Percentiles rank a stretch among this genome's conserved stretches.
Conservation (phyloP, 2,113 vertebrate species). For the Blennius ocellaris region DNA sequence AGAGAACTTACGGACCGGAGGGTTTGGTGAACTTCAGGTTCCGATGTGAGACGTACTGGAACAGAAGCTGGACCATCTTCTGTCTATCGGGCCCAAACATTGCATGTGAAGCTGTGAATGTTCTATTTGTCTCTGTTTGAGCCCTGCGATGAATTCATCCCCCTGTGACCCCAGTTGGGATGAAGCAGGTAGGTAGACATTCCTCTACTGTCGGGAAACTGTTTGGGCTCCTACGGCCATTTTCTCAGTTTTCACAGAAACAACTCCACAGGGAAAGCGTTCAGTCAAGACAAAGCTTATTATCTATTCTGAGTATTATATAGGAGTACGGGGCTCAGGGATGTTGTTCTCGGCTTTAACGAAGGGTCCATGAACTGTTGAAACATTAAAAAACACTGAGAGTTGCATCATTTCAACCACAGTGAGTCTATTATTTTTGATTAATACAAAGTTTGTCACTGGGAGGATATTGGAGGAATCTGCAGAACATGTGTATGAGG, state of each 20-base stretch:
- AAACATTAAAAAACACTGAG: neutral
- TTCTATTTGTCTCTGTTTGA: no score
- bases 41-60: no score
- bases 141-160: no score
- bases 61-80: no score
- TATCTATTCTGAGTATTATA: neutral
- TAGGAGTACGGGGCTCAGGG: conserved; percentile 3
- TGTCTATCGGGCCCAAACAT: no score
- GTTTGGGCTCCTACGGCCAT: no score
- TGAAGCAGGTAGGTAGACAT: no score
- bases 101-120: no score
- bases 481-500: neutral
- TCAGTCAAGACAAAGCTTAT: neutral
- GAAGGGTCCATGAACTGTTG: neutral
- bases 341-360: neutral
- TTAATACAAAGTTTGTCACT: neutral
- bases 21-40: no score
- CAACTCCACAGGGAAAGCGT: neutral
- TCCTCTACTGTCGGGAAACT: no score
- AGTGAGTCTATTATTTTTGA: neutral
- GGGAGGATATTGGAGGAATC: neutral
- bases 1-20: no score
- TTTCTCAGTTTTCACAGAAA: neutral
- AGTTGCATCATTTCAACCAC: neutral
- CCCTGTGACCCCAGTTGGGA: no score